Conservation (phyloP, 2,797 vertebrate species). For the Pristis pectinata region DNA sequence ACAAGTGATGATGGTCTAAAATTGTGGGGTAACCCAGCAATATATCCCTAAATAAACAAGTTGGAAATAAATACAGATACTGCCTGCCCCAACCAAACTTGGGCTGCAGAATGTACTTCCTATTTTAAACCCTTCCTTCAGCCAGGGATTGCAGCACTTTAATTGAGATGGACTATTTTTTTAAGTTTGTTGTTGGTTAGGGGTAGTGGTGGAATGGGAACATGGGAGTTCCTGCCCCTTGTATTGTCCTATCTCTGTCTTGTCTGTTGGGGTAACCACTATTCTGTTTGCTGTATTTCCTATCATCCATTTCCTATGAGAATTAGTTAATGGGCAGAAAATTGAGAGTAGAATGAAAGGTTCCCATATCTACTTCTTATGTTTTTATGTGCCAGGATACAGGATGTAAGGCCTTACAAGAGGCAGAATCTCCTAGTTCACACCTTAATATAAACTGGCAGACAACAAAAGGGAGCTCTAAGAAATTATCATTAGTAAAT, state of each 20-base stretch:
- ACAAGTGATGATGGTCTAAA: neutral
- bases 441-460: neutral
- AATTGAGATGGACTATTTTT: neutral
- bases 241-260: neutral
- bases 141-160: neutral
- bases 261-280: neutral
- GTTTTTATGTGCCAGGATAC: neutral
- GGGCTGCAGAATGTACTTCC: neutral
- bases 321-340: too few species aligned
- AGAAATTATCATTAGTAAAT: neutral
- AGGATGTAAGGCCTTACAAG: neutral
- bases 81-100: neutral
- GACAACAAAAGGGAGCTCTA: neutral
- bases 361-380: too few species aligned
- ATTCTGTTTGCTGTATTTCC: neutral
- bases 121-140: neutral
- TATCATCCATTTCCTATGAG: too few species aligned
- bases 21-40: neutral
- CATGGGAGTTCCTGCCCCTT: neutral
- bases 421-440: neutral
- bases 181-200: neutral
- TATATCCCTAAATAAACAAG: neutral
- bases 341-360: too few species aligned
- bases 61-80: neutral
- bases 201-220: neutral